phyloP scores from a whole-genome alignment of 2,888 invertebrate genomes.

The Acanthopleura granulata region DNA sequence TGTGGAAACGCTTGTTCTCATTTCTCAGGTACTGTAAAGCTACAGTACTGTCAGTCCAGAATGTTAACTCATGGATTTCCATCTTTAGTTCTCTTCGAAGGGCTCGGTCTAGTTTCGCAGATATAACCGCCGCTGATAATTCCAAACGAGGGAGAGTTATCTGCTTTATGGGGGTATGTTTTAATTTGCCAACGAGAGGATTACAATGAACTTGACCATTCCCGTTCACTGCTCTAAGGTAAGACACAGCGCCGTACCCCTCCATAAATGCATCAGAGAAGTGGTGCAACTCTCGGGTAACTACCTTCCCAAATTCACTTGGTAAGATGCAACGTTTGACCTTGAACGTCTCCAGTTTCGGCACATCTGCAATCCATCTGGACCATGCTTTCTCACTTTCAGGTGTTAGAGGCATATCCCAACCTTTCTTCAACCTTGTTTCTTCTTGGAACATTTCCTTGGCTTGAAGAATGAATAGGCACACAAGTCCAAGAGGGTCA shows the following conservation, averaged over 20 bases:
- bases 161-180: slow-evolving; percentile 26
- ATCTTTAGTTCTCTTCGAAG: slow-evolving; percentile 20
- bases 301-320: background rate
- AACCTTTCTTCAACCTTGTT: background rate
- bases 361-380: background rate
- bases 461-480: background rate
- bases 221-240: background rate
- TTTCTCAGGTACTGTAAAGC: slow-evolving; percentile 30
- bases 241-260: slow-evolving; percentile 10
- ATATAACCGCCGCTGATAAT: slow-evolving; percentile 25
- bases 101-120: slow-evolving; percentile 19
- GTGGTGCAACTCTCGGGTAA: slow-evolving; percentile 7
- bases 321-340: background rate
- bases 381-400: background rate
- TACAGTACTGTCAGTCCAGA: slow-evolving; percentile 29
- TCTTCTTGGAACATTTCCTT: slow-evolving; percentile 1
- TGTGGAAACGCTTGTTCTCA: slow-evolving; percentile 26
- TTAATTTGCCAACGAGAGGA: slow-evolving; percentile 22
- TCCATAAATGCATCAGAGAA: slow-evolving; percentile 9
- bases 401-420: background rate
- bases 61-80: slow-evolving; percentile 2
- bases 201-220: background rate
- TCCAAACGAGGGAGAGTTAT: slow-evolving; percentile 28
- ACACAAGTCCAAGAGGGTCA: slow-evolving; percentile 18
- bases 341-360: background rate